Base-by-base conservation (phyloP, 2,797 vertebrate genomes). In the Dendrocincla tyrannina region DNA sequence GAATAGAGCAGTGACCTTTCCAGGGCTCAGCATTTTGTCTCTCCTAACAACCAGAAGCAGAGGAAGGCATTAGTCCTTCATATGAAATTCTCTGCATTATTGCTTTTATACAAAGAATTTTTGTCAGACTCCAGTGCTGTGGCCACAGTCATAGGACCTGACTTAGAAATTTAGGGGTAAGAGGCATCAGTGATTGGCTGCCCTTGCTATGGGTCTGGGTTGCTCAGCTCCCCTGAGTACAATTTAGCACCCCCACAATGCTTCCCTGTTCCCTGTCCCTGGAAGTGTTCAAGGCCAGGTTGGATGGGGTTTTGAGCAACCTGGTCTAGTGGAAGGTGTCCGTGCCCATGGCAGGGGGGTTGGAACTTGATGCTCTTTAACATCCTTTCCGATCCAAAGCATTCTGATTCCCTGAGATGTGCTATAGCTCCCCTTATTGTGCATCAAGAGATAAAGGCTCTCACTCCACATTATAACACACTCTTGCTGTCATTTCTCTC, bases 1-100 rank as follows among this genome's bases (percentile, higher is more conserved):
- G 83, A 96, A 90, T 68, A 96, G 74, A 93, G 66, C 10, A 6
- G 74, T 94, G 91, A 93, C 88, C 93, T 95, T 94, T 96, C 70
- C 47, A 60, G 0, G 0, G 85, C 77, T 86, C 80, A 91, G 77
- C 53, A 18, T 70, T 91, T 81, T 90, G 50, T 76, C 50, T 93
- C 67, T 78, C 42, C 0, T 49, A 85, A 89, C 55, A 92, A 75
- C 53, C 85, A 89, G 66, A 33, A 86, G 72, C 62, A 81, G 62
- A 44, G 9, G 58, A 72, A 93, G 59, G 76, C 0, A 0, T 56
- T 78, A 79, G 27, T 88, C 6, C 58, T 67, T 37, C 1, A 0
- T 17, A n/a, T 59, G 33, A 85, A 90, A 47, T 11, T n/a, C 44
- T 78, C 13, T 0, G 5, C 17, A 9, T 50, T 80, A 80, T 58